Evolutionary conservation across 1,140 invertebrate genomes (phyloP), one percentile per base, ranked within the genome.

Genomic region (Halictus rubicundus): DNA sequence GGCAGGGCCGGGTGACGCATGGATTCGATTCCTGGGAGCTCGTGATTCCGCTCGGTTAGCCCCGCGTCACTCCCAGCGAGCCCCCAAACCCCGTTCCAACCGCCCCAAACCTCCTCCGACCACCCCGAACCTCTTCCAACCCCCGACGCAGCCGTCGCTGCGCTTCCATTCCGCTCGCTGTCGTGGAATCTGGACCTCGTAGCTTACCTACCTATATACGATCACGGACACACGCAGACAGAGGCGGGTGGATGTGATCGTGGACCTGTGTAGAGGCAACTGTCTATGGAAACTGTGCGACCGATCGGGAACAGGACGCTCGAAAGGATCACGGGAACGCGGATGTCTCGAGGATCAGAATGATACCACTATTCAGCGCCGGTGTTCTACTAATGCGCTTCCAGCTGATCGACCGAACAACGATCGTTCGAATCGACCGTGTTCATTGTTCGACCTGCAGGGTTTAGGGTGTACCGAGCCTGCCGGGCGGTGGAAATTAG

Each of bases 21-120:
- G 91, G 92, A 92, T 92, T 93, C 92, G 92, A 93, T 93, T 93
- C 89, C 91, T 92, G 89, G 90, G 89, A 92, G 91, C 91, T 93
- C 91, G 91, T 93, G 92, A 93, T 93, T 92, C 92, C 92, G 91
- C 90, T 92, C 90, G 92, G 92, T 93, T 93, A 93, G 91, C 90
- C 90, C 87, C 91, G 89, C 91, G 92, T 93, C 92, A 92, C 91
- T 92, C 91, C 91, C 92, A 92, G 92, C 88, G 87, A 92, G 92
- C 89, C 91, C 91, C 88, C 91, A 91, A 92, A 92, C 90, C 90
- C 91, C 78, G 82, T 42, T 78, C 80, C 83, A 66, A 32, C 68
- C 74, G 78, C 65, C 59, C 79, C 59, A 75, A 71, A 25, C 83
- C 69, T 68, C 83, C 64, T 80, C 78, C n/a, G n/a, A n/a, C n/a